Conservation (phyloP, 2,888 invertebrate species). For the Amblyteles armatorius region DNA sequence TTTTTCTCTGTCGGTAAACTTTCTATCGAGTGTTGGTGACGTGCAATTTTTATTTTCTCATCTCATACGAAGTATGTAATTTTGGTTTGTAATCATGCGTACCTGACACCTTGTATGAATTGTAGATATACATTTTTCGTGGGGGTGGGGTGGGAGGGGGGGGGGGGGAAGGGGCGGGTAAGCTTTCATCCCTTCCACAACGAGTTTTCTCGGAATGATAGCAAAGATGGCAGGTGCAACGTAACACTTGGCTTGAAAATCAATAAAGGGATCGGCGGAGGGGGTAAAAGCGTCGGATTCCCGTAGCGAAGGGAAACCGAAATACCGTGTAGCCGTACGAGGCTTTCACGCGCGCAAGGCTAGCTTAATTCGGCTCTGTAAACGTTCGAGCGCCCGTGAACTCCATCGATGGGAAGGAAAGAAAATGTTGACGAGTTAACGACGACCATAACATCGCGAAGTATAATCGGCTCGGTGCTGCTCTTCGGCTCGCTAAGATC, state of each 20-base stretch:
- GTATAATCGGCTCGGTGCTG: neutral
- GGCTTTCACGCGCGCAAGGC: slow-evolving; percentile 8
- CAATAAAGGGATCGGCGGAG: slow-evolving; percentile 79
- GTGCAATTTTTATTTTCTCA: neutral
- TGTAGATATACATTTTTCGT: neutral
- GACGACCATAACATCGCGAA: slow-evolving; percentile 3
- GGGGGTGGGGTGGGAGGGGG: no score
- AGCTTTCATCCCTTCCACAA: neutral
- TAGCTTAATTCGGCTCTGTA: neutral
- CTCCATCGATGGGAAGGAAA: slow-evolving; percentile 36
- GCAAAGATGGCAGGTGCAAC: slow-evolving; percentile 79
- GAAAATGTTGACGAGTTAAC: slow-evolving; percentile 53
- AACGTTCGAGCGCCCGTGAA: neutral
- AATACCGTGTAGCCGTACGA: slow-evolving; percentile 9
- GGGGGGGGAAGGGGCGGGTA: neutral
- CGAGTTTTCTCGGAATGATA: slow-evolving; percentile 37
- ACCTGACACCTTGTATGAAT: neutral
- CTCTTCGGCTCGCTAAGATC: neutral
- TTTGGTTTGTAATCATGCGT: neutral
- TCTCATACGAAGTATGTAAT: neutral
- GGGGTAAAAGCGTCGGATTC: slow-evolving; percentile 68
- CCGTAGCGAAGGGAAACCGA: slow-evolving; percentile 25
- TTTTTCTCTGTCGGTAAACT: neutral
- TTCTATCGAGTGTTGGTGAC: neutral
- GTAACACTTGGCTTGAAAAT: slow-evolving; percentile 75